These are phyloP conservation scores for Bufo bufo DNA, from an alignment of 2,113 vertebrate species.

Conservation along the genomic window DNA sequence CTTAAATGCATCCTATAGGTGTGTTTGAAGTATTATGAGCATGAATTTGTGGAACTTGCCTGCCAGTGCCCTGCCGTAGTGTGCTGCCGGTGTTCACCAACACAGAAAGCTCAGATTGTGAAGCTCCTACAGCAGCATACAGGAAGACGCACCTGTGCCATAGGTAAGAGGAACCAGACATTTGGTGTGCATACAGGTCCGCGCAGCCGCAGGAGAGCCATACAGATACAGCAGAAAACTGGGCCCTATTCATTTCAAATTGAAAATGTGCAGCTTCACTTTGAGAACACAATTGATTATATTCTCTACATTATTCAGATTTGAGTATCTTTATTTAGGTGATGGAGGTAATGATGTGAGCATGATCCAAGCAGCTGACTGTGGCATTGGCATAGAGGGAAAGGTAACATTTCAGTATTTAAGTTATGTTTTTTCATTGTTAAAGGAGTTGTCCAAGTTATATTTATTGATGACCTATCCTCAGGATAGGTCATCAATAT, in stretches of 20 bases:
- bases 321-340: conserved; percentile 70
- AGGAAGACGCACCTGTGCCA: conserved; percentile 87
- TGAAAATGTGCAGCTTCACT: too few species aligned
- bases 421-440: too few species aligned
- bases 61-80: conserved; percentile 97
- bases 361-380: conserved; percentile 97
- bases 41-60: conserved; percentile 93
- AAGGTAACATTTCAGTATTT: conserved; percentile 78
- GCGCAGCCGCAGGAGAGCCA: too few species aligned
- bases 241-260: too few species aligned
- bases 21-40: conserved; percentile 93
- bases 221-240: too few species aligned
- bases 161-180: conserved; percentile 75
- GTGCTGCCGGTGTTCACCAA: conserved; percentile 96
- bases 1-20: conserved; percentile 72
- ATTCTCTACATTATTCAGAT: too few species aligned
- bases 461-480: too few species aligned
- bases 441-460: too few species aligned
- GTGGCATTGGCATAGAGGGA: conserved; percentile 88
- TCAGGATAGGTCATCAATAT: too few species aligned
- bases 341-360: conserved; percentile 98
- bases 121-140: conserved; percentile 89
- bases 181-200: too few species aligned
- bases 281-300: too few species aligned
- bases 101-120: conserved; percentile 94